Conservation (phyloP, 2,113 vertebrate genomes). For the Clinocottus analis region DNA sequence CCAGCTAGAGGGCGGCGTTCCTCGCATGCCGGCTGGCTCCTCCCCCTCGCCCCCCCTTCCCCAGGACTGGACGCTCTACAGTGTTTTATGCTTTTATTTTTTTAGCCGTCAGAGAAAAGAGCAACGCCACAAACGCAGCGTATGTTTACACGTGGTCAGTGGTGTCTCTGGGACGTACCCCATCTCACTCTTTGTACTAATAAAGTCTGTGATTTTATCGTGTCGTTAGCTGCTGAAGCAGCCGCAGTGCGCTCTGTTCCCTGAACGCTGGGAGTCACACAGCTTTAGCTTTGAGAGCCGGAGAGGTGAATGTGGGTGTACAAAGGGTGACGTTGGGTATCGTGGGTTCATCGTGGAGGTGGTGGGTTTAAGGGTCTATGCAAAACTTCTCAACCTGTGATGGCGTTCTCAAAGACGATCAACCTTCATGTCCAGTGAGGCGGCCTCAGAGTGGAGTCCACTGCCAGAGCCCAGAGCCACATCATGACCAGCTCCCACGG, state of each 20-base stretch:
- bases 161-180: conserved; percentile 75
- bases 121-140: conserved; percentile 60
- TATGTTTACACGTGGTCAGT: conserved; percentile 77
- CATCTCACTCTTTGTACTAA: conserved; percentile 84
- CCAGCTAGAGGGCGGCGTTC: conserved; percentile 80
- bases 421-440: no score
- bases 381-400: conserved; percentile 75
- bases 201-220: conserved; percentile 72
- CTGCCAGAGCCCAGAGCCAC: conserved; percentile 64
- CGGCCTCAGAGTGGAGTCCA: conserved; percentile 72
- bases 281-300: no score
- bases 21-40: conserved; percentile 2
- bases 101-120: conserved; percentile 65
- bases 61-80: conserved; percentile 64
- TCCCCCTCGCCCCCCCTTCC: not conserved
- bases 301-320: no score
- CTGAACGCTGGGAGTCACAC: no score
- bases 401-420: conserved; percentile 62
- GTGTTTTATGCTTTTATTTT: conserved; percentile 75
- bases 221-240: conserved; percentile 57
- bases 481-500: conserved; percentile 47
- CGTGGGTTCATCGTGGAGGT: conserved; percentile 29
- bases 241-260: conserved; percentile 35
- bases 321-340: conserved; percentile 81
- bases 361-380: conserved; percentile 78